Base-by-base conservation (phyloP, 2,888 invertebrate species). In the Caenorhabditis wallacei region DNA sequence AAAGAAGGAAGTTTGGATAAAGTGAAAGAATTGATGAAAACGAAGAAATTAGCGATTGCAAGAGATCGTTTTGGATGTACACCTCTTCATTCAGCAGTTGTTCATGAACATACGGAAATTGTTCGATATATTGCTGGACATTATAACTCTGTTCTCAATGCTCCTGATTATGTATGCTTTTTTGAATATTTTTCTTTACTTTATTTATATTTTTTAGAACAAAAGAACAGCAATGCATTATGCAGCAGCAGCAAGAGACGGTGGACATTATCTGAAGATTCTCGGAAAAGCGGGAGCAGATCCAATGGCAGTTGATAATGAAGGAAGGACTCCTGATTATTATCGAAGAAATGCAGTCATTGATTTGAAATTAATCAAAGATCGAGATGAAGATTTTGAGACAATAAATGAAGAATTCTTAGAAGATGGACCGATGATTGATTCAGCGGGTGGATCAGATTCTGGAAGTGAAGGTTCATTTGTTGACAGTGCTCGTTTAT, bases 201-300 rank as follows among this genome's bases (percentile, higher is more conserved):
- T 10, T 11, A 11, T 43, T 16, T 18, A 48, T 18, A 18, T 48
- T 48, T 85, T 89, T 40, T 82, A 92, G 90, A 95, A 96, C 82
- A 96, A 96, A 24, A 94, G 96, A 86, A 96, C 96, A 0, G 95
- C 97, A 0, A 93, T 97, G 61, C 97, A 97, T 93, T 97, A 96
- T 93, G 95, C 96, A 0, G 96, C 96, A 1, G 94, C 95, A 16
- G 89, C 92, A n/a, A 95, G 95, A 92, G 96, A 96, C 89, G 95
- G 95, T 70, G 89, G 89, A 10, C 89, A 89, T 64, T 89, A 89
- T 64, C 70, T 88, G 80, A 89, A 89, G 89, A 94, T 95, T 71
- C 94, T 97, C 13, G 94, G 95, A 40, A 95, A 95, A 86, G 94
- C 95, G 26, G 97, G 97, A 37, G 96, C 96, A 22, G 96, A 96